Evolutionary conservation across 2,797 vertebrate species (phyloP).

Genomic region (Denticeps clupeoides): DNA sequence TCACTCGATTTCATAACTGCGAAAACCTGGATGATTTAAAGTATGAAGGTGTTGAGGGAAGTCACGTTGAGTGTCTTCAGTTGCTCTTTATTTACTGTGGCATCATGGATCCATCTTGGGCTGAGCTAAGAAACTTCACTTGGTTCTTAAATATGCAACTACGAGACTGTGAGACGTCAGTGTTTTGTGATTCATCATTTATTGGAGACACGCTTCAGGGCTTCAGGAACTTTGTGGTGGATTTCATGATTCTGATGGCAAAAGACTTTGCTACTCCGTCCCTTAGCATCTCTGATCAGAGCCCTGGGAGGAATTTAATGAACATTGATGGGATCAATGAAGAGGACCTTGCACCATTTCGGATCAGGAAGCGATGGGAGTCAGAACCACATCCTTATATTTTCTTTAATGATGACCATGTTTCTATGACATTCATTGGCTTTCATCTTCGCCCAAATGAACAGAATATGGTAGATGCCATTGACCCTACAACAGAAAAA

Average conservation of each 20-base stretch:
- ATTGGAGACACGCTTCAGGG: conserved; percentile 69
- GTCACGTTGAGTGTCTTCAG: conserved; percentile 74
- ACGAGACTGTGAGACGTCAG: conserved; percentile 77
- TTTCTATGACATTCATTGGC: conserved; percentile 94
- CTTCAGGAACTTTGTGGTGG: conserved; percentile 89
- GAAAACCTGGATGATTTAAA: conserved; percentile 64
- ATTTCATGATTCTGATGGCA: conserved; percentile 96
- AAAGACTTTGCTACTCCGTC: conserved; percentile 93
- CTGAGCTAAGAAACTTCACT: conserved; percentile 81
- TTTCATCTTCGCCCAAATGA: conserved; percentile 64
- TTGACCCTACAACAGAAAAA: conserved; percentile 52
- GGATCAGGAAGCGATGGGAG: conserved; percentile 84
- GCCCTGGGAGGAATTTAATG: conserved; percentile 55
- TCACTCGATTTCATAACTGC: conserved; percentile 60
- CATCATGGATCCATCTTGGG: conserved; percentile 80
- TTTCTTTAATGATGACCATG: conserved; percentile 84
- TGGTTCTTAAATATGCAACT: conserved; percentile 85
- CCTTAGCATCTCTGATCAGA: conserved; percentile 80
- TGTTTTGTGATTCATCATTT: conserved; percentile 69
- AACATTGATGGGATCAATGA: conserved; percentile 51
- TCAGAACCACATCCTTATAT: conserved; percentile 88
- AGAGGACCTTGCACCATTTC: conserved; percentile 78
- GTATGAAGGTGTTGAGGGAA: conserved; percentile 66
- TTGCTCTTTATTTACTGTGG: conserved; percentile 82
- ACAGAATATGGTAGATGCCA: conserved; percentile 61